Evolutionary conservation across 2,797 vertebrate genomes (phyloP).

Genomic region (Phoebastria nigripes): DNA sequence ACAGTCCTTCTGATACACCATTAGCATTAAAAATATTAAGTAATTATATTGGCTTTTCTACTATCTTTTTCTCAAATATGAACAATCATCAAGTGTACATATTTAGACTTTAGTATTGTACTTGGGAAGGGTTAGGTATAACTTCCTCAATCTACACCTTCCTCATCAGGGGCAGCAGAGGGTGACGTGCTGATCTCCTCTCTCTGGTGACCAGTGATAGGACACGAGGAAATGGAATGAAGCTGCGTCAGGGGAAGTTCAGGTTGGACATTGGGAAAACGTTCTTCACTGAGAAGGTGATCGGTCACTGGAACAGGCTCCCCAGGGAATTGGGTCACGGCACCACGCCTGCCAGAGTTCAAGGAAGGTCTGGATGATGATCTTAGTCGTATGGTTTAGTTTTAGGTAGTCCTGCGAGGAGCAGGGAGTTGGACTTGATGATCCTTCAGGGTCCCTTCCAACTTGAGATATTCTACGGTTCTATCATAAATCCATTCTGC

Average conservation of each 20-base stretch:
- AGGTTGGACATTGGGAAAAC: background rate
- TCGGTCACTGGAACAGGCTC: background rate
- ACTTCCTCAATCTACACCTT: background rate
- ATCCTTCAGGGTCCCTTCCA: background rate
- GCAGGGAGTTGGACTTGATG: background rate
- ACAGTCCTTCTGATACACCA: background rate
- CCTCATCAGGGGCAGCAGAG: accelerated
- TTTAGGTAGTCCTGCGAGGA: background rate
- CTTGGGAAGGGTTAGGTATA: background rate
- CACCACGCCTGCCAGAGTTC: background rate
- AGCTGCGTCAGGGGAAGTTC: background rate
- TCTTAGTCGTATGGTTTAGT: background rate
- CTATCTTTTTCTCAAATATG: background rate
- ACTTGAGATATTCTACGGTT: background rate
- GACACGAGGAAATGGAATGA: background rate
- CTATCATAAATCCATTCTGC: background rate
- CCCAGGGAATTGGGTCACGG: background rate
- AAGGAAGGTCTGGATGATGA: accelerated
- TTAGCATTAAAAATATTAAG: background rate
- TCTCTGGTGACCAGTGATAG: background rate
- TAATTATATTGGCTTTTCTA: background rate
- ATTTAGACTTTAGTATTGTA: background rate
- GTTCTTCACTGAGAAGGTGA: background rate
- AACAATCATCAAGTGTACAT: background rate
- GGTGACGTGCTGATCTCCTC: background rate